Percentiles rank a stretch among this genome's conserved stretches.
Conservation (phyloP, 2,888 invertebrate genomes). For the Pristionchus maxplancki region DNA sequence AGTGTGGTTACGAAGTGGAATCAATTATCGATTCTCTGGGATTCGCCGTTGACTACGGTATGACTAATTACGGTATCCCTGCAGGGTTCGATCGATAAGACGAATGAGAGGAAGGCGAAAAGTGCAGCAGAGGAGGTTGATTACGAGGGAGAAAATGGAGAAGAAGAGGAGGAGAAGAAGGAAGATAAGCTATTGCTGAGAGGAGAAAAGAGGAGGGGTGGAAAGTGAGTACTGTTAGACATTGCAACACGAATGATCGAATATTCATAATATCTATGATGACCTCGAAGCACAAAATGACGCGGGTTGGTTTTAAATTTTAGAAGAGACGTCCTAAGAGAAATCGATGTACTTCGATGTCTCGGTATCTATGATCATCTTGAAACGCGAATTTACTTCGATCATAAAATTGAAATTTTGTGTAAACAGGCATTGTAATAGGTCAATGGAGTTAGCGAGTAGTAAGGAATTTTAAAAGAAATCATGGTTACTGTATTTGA, state of each 20-base stretch:
- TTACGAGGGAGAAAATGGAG: background rate
- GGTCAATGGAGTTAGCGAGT: no score
- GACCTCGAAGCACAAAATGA: no score
- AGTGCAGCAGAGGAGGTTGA: constrained; percentile 30
- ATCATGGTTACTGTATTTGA: no score
- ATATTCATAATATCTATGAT: no score
- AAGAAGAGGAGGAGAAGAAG: background rate
- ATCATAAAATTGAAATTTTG: background rate
- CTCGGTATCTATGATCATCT: background rate
- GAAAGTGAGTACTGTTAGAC: constrained; percentile 46
- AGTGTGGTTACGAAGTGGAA: no score
- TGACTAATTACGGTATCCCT: background rate
- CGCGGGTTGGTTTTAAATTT: no score
- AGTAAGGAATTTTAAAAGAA: no score
- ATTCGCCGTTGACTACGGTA: no score
- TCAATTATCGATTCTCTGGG: no score
- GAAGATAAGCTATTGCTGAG: background rate
- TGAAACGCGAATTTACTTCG: background rate
- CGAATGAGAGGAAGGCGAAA: constrained; percentile 47
- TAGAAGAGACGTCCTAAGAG: background rate
- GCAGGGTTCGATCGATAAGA: constrained; percentile 55
- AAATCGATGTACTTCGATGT: background rate
- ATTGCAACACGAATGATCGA: no score
- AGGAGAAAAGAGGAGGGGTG: constrained; percentile 47
- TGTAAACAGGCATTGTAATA: no score